These are phyloP conservation scores for Apteryx mantelli DNA, from an alignment of 2,113 vertebrate species.

Conservation along the genomic window DNA sequence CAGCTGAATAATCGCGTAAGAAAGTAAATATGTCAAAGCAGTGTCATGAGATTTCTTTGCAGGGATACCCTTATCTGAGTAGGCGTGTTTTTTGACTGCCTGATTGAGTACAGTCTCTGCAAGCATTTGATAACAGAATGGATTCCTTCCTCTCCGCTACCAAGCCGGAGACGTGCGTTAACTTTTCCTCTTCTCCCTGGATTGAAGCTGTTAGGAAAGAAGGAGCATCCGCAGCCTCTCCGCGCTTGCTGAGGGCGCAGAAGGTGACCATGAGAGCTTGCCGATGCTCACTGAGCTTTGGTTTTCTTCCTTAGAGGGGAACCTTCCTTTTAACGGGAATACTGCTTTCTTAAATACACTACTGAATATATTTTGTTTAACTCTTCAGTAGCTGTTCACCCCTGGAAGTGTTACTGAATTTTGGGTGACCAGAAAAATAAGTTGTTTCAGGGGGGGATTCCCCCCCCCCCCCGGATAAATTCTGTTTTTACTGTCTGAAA, in stretches of 20 bases:
- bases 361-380: not conserved
- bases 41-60: conserved; percentile 63
- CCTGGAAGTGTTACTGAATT: not conserved
- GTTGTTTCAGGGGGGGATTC: not conserved
- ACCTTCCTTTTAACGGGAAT: not conserved
- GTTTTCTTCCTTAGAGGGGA: not conserved
- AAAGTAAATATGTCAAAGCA: conserved; percentile 62
- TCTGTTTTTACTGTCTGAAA: not conserved
- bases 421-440: not conserved
- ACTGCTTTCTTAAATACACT: not conserved
- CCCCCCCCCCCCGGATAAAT: not conserved
- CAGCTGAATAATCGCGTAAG: not conserved
- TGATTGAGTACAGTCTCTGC: conserved; percentile 41
- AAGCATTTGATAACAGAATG: conserved; percentile 28
- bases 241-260: not conserved
- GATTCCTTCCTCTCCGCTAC: conserved; percentile 1
- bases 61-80: conserved; percentile 66
- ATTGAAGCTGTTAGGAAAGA: not conserved
- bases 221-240: not conserved
- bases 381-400: not conserved
- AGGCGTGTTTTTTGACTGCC: conserved; percentile 55
- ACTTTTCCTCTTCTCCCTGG: not conserved
- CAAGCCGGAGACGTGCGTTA: not conserved
- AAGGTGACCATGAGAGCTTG: not conserved
- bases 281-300: not conserved